A percentile compares a stretch with the other conserved stretches of the same genome.
Evolutionary conservation across 2,797 vertebrate genomes (phyloP).

Genomic region (Siniperca obscura): DNA sequence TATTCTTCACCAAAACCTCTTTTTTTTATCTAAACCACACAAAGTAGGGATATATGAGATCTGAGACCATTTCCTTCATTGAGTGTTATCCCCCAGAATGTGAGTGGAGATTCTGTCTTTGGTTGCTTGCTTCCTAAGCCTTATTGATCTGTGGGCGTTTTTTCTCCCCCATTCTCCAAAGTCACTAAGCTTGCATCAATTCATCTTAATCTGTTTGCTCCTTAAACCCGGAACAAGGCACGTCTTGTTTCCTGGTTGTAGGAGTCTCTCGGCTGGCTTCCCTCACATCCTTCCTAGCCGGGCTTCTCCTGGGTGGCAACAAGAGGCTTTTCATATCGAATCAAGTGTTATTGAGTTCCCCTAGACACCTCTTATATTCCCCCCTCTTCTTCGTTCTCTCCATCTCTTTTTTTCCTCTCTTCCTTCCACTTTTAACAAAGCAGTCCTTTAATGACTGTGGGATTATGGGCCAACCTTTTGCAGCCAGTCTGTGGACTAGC

Average conservation of each 20-base stretch:
- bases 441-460: conserved; percentile 86
- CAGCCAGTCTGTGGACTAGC: conserved; percentile 83
- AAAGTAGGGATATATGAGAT: conserved; percentile 73
- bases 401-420: conserved; percentile 69
- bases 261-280: conserved; percentile 84
- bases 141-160: conserved; percentile 86
- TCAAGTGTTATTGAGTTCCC: conserved; percentile 89
- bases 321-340: conserved; percentile 87
- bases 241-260: conserved; percentile 86
- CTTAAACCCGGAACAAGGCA: conserved; percentile 88
- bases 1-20: conserved; percentile 62
- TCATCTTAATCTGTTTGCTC: conserved; percentile 88
- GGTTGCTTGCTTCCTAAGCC: conserved; percentile 83
- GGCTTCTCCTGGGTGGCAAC: conserved; percentile 87
- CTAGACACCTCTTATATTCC: conserved; percentile 81
- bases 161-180: conserved; percentile 81
- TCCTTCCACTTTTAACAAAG: conserved; percentile 85
- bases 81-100: conserved; percentile 79
- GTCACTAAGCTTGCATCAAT: conserved; percentile 87
- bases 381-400: conserved; percentile 72
- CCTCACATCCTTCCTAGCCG: conserved; percentile 82
- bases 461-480: conserved; percentile 86
- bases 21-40: conserved; percentile 66
- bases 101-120: conserved; percentile 78
- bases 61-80: conserved; percentile 76